Percentiles rank a stretch among this genome's conserved stretches.
Evolutionary conservation across 2,797 vertebrate genomes (phyloP).

Genomic region (Cuculus canorus): DNA sequence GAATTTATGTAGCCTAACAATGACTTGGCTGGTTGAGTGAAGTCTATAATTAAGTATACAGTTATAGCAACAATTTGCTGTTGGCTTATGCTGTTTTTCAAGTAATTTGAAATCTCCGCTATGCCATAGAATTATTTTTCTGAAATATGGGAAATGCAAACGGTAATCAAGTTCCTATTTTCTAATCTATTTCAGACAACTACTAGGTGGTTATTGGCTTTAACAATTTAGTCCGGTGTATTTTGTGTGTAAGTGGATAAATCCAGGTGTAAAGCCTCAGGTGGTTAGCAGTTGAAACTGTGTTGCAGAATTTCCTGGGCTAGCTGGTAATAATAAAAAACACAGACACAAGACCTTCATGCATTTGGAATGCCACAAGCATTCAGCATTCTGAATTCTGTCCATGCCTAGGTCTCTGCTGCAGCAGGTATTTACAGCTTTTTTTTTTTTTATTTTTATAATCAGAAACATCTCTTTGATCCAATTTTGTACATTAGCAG

Average conservation of each 20-base stretch:
- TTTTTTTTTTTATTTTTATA: not conserved
- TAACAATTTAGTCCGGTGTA: not conserved
- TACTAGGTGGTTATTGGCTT: not conserved
- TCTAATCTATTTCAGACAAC: not conserved
- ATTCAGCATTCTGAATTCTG: not conserved
- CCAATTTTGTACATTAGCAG: not conserved
- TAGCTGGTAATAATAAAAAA: not conserved
- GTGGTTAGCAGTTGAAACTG: not conserved
- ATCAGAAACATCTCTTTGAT: not conserved
- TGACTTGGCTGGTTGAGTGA: conserved; percentile 7
- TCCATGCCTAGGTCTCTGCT: not conserved
- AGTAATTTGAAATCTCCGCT: not conserved
- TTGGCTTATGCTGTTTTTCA: not conserved
- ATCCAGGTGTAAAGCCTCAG: not conserved
- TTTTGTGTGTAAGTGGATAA: not conserved
- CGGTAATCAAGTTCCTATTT: not conserved
- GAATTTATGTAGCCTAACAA: conserved; percentile 19
- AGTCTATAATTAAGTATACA: conserved; percentile 10
- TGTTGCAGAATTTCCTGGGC: not conserved
- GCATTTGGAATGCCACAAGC: not conserved
- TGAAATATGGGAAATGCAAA: not conserved
- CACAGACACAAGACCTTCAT: not conserved
- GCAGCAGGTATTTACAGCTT: not conserved
- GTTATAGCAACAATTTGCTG: conserved; percentile 1
- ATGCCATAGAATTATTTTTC: not conserved